phyloP scores from a whole-genome alignment of 2,888 invertebrate species.

The Steinernema hermaphroditum region DNA sequence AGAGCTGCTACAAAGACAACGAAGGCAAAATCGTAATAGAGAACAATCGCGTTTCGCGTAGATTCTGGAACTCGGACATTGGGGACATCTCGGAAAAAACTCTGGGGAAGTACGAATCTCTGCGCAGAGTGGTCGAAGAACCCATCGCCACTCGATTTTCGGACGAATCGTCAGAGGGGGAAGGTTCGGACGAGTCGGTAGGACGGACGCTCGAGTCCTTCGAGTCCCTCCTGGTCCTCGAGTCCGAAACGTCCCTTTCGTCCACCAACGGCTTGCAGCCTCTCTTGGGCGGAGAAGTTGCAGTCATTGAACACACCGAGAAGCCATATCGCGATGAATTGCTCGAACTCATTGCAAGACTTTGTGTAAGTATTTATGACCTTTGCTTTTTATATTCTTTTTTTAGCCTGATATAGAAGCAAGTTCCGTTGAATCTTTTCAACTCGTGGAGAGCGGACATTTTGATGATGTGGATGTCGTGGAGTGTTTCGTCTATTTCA shows the following conservation, averaged over 20 bases:
- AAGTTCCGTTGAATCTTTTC: background rate
- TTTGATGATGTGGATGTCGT: background rate
- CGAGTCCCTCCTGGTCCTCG: background rate
- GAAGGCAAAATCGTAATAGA: background rate
- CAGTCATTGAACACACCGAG: background rate
- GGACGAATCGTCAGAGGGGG: background rate
- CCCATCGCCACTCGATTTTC: background rate
- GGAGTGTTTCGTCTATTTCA: background rate
- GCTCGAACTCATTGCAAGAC: background rate
- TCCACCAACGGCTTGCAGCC: background rate
- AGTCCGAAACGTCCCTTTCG: background rate
- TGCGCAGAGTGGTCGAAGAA: background rate
- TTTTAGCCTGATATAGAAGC: background rate
- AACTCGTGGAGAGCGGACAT: background rate
- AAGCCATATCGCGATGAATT: background rate
- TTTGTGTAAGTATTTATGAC: background rate
- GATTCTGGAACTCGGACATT: background rate
- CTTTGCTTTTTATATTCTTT: background rate
- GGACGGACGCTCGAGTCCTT: background rate
- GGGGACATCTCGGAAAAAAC: background rate
- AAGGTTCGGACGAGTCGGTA: background rate
- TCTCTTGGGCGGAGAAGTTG: background rate
- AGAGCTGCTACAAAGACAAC: background rate
- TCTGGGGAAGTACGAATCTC: background rate
- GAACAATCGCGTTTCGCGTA: background rate